phyloP scores from a whole-genome alignment of 2,888 invertebrate species.

The Tenthredo distinguenda region DNA sequence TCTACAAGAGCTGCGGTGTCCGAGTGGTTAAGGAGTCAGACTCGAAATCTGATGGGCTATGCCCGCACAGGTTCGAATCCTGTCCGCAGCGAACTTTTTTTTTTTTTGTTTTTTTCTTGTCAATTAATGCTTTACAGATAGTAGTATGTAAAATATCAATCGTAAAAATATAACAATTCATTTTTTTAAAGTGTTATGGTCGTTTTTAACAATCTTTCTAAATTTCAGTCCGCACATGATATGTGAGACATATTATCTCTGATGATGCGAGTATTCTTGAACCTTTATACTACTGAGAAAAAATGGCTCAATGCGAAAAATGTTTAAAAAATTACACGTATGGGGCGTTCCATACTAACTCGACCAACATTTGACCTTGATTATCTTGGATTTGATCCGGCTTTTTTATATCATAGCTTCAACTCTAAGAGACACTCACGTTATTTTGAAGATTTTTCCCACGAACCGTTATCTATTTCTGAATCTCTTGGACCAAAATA shows the following conservation, averaged over 20 bases:
- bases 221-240: neutral
- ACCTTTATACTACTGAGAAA: neutral
- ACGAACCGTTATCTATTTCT: too few species aligned
- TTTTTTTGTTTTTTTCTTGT: neutral
- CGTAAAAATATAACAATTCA: neutral
- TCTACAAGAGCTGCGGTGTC: slow-evolving; percentile 75
- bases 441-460: too few species aligned
- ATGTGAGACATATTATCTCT: neutral
- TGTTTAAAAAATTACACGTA: neutral
- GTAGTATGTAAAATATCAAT: neutral
- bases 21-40: slow-evolving; percentile 81
- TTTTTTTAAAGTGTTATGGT: neutral
- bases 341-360: neutral
- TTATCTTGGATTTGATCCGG: too few species aligned
- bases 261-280: neutral
- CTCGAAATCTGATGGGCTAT: slow-evolving; percentile 82
- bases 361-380: too few species aligned
- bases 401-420: too few species aligned
- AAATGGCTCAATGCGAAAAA: neutral
- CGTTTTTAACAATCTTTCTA: neutral
- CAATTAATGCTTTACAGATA: neutral
- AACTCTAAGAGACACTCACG: too few species aligned
- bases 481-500: too few species aligned
- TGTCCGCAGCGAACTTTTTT: slow-evolving; percentile 75
- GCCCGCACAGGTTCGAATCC: slow-evolving; percentile 83